A percentile compares a stretch with the other conserved stretches of the same genome.
Conservation (phyloP, 2,797 vertebrate genomes). For the Leucoraja ocellata region DNA sequence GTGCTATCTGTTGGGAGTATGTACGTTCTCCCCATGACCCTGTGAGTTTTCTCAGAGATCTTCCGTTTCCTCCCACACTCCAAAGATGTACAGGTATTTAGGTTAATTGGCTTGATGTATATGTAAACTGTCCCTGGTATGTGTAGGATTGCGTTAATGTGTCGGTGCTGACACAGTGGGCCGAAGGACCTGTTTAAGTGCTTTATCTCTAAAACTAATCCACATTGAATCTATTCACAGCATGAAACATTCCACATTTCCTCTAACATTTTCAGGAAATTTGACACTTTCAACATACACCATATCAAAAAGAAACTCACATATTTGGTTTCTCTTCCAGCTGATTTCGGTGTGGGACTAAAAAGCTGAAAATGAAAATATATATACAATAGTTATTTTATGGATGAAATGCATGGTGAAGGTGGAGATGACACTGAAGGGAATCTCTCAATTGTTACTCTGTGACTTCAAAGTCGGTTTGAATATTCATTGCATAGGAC, state of each 20-base stretch:
- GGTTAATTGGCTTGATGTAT: too few species aligned
- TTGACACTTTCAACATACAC: not conserved
- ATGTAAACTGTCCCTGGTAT: too few species aligned
- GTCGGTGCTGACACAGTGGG: too few species aligned
- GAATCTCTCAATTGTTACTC: not conserved
- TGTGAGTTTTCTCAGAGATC: too few species aligned
- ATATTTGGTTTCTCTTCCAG: slow-evolving; percentile 92
- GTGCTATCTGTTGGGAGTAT: too few species aligned
- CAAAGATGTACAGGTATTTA: too few species aligned
- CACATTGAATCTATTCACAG: not conserved
- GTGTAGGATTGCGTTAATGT: too few species aligned
- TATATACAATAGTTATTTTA: slow-evolving; percentile 40
- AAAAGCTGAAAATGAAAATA: slow-evolving; percentile 51
- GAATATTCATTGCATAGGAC: not conserved
- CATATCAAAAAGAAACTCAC: slow-evolving; percentile 62
- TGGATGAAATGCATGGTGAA: slow-evolving; percentile 41
- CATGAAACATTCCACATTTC: not conserved
- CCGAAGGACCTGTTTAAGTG: too few species aligned
- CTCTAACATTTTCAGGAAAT: not conserved
- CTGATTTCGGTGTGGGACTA: slow-evolving; percentile 59
- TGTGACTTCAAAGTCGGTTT: too few species aligned
- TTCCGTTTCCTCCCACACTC: too few species aligned
- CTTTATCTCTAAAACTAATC: too few species aligned
- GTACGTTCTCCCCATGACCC: too few species aligned
- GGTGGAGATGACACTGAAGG: not conserved